A percentile compares a stretch with the other conserved stretches of the same genome.
These are phyloP conservation scores for Pangasius larnaudii DNA, from an alignment of 2,797 vertebrate genomes.

Conservation along the genomic window DNA sequence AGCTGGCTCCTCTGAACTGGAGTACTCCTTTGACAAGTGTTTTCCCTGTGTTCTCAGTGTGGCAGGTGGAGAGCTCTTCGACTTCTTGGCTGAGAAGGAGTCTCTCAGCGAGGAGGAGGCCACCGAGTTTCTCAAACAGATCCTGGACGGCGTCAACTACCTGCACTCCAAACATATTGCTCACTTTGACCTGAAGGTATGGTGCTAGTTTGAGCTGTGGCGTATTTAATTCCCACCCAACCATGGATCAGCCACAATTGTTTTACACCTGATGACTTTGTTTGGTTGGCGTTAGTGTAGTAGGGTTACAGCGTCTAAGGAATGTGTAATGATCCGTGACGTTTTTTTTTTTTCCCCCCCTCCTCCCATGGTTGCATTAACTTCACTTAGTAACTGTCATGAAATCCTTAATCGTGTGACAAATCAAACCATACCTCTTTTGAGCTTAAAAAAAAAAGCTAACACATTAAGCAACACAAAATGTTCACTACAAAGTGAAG, in stretches of 20 bases:
- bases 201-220: not conserved
- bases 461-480: constrained; percentile 13
- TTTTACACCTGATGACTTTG: not conserved
- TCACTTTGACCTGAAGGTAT: constrained; percentile 98
- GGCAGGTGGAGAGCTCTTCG: constrained; percentile 96
- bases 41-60: constrained; percentile 76
- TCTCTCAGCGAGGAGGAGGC: constrained; percentile 96
- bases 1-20: not conserved
- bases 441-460: not conserved
- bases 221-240: not conserved
- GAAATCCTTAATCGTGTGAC: not conserved
- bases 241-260: not conserved
- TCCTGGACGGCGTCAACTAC: constrained; percentile 95
- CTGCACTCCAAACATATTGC: constrained; percentile 94
- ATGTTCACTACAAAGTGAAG: not conserved
- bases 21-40: constrained; percentile 14
- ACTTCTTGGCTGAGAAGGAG: constrained; percentile 98
- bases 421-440: not conserved
- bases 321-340: not conserved
- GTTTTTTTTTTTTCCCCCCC: too few relatives aligned
- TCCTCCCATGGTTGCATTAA: not conserved
- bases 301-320: not conserved
- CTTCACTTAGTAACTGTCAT: not conserved
- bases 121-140: constrained; percentile 98
- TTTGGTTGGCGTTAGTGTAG: not conserved